phyloP scores from a whole-genome alignment of 2,888 invertebrate genomes.

The Hedya salicella region DNA sequence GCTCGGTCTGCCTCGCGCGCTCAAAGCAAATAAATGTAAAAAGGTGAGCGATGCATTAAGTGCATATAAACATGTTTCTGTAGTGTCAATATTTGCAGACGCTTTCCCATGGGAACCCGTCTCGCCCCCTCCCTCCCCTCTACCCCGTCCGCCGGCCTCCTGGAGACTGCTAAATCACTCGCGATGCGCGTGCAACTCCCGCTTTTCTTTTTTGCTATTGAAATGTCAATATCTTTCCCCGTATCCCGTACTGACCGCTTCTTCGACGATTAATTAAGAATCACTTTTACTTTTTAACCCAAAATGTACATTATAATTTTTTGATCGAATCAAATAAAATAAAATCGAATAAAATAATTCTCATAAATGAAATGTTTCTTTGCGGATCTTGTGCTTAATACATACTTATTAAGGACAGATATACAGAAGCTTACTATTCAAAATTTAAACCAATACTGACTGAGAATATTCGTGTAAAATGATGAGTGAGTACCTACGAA shows the following conservation, averaged over 20 bases:
- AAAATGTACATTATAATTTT: background rate
- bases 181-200: conserved; percentile 59
- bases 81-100: conserved; percentile 83
- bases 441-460: no score
- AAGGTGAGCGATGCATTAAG: conserved; percentile 84
- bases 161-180: conserved; percentile 76
- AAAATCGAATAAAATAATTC: background rate
- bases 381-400: background rate
- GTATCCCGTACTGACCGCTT: conserved; percentile 48
- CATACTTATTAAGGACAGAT: background rate
- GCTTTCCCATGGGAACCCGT: conserved; percentile 82
- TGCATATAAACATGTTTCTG: conserved; percentile 84
- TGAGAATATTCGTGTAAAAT: background rate
- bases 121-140: conserved; percentile 50
- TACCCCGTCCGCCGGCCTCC: conserved; percentile 50
- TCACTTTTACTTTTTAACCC: conserved; percentile 40
- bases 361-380: background rate
- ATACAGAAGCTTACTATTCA: background rate
- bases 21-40: conserved; percentile 81
- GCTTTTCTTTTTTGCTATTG: conserved; percentile 79
- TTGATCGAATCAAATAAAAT: background rate
- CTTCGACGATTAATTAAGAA: conserved; percentile 66
- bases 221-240: conserved; percentile 74
- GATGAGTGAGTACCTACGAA: background rate
- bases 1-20: conserved; percentile 77